Evolutionary conservation across 92 coral and sea anemone genomes (phyloP).

Genomic region (Paragorgia papillata): DNA sequence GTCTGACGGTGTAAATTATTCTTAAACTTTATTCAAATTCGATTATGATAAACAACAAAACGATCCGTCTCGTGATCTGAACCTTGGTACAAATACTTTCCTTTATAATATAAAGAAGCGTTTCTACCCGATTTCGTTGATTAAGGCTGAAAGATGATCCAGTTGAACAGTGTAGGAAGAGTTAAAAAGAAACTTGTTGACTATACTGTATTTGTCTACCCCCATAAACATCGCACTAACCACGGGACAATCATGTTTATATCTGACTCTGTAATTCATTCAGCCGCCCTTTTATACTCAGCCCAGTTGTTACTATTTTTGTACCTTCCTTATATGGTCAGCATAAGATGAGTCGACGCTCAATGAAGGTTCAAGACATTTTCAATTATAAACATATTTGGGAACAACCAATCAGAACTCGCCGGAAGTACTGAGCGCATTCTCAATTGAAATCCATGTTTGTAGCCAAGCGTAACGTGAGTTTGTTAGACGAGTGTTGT

Average conservation of each 20-base stretch:
- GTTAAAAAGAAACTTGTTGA: too few relatives aligned
- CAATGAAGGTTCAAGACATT: slow-evolving; percentile 66
- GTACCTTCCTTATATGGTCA: slow-evolving; percentile 88
- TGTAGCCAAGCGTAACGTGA: slow-evolving; percentile 50
- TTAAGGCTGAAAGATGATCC: too few relatives aligned
- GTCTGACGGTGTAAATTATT: too few relatives aligned
- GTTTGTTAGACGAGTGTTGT: slow-evolving; percentile 31
- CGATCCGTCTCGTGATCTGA: not conserved
- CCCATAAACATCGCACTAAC: not conserved
- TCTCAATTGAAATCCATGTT: slow-evolving; percentile 47
- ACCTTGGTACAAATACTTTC: too few relatives aligned
- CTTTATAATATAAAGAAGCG: too few relatives aligned
- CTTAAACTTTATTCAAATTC: not conserved
- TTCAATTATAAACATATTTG: slow-evolving; percentile 77
- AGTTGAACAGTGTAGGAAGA: too few relatives aligned
- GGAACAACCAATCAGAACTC: slow-evolving; percentile 72
- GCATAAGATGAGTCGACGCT: slow-evolving; percentile 61
- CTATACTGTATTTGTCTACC: too few relatives aligned
- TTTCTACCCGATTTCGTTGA: too few relatives aligned
- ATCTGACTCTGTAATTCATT: slow-evolving; percentile 42
- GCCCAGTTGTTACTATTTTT: slow-evolving; percentile 79
- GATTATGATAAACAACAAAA: not conserved
- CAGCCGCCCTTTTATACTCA: slow-evolving; percentile 63
- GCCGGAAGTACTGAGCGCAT: slow-evolving; percentile 48
- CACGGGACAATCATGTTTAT: slow-evolving; percentile 6